These are phyloP conservation scores for Tiliqua scincoides DNA, from an alignment of 2,113 vertebrate species.

Conservation along the genomic window DNA sequence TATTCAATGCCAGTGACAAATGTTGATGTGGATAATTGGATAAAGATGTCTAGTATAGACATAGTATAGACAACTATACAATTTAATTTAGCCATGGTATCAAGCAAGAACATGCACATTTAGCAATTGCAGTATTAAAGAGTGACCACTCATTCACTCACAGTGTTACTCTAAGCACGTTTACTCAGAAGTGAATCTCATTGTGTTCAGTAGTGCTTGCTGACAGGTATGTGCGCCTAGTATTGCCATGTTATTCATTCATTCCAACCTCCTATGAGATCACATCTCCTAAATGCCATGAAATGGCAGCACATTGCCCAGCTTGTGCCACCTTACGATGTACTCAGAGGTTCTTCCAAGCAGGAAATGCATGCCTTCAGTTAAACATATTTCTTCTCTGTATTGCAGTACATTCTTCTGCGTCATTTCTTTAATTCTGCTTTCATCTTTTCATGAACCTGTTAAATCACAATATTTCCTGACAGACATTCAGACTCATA, in stretches of 20 bases:
- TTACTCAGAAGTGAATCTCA: no score
- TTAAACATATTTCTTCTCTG: background rate
- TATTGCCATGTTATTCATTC: background rate
- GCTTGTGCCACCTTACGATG: background rate
- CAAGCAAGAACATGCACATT: background rate
- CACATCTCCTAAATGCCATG: background rate
- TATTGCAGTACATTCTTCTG: background rate
- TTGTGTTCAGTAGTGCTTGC: no score
- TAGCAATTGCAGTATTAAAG: background rate
- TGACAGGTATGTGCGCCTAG: no score
- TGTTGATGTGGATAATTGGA: background rate
- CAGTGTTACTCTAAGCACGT: no score
- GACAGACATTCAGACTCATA: slow-evolving; percentile 33
- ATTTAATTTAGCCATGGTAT: background rate
- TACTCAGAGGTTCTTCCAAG: background rate
- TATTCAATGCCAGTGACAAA: background rate
- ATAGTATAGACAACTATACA: background rate
- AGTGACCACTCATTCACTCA: slow-evolving; percentile 1
- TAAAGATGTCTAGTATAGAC: background rate
- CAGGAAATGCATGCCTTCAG: background rate
- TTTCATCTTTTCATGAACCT: slow-evolving; percentile 8
- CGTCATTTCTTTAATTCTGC: slow-evolving; percentile 3
- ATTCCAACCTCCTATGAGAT: background rate
- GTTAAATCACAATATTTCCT: slow-evolving; percentile 16
- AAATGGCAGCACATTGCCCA: background rate